phyloP scores from a whole-genome alignment of 2,888 invertebrate species.

The Leptinotarsa tumamoca region DNA sequence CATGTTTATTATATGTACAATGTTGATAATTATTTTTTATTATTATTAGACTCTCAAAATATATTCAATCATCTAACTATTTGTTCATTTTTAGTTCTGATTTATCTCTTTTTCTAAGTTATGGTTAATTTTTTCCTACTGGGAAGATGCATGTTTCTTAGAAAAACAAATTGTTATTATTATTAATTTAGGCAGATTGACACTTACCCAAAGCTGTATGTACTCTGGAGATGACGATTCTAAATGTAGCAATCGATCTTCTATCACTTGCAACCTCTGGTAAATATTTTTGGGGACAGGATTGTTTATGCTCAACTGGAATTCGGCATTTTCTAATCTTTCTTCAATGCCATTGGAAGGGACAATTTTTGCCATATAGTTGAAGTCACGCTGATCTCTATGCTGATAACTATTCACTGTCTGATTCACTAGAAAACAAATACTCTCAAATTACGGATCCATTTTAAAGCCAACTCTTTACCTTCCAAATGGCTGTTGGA shows the following conservation, averaged over 20 bases:
- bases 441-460: not conserved
- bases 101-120: too few relatives aligned
- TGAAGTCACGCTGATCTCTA: constrained; percentile 65
- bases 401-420: constrained; percentile 77
- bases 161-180: too few relatives aligned
- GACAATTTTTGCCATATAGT: constrained; percentile 67
- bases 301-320: constrained; percentile 69
- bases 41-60: too few relatives aligned
- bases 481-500: constrained; percentile 86
- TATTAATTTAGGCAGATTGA: constrained; percentile 30
- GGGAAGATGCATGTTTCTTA: too few relatives aligned
- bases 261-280: constrained; percentile 77
- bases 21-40: too few relatives aligned
- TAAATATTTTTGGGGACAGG: constrained; percentile 76
- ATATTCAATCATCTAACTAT: too few relatives aligned
- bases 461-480: constrained; percentile 56
- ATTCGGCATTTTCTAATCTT: constrained; percentile 75
- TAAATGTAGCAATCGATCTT: constrained; percentile 78
- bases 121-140: too few relatives aligned
- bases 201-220: constrained; percentile 74
- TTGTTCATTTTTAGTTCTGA: too few relatives aligned
- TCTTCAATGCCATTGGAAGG: constrained; percentile 74
- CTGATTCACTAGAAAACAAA: constrained; percentile 71
- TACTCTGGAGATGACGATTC: constrained; percentile 88
- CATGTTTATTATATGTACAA: too few relatives aligned